Evolutionary conservation across 1,140 invertebrate species (phyloP).

Genomic region (Drosophila ercepeae): DNA sequence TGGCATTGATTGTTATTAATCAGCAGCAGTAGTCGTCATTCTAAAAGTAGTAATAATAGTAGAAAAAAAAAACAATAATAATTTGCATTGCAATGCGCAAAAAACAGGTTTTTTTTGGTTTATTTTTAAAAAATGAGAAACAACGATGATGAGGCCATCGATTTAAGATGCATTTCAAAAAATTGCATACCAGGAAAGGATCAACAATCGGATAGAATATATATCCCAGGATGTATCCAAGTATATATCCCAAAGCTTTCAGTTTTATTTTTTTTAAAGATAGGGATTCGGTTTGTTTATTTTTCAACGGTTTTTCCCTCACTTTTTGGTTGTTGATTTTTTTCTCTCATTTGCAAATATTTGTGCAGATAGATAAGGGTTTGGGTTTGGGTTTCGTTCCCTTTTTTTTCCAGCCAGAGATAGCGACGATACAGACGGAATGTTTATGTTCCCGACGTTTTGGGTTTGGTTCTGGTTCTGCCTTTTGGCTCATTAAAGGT

Average conservation of each 20-base stretch:
- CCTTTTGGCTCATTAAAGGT: no score
- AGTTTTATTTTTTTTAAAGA: slow-evolving; percentile 9
- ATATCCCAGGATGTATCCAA: no score
- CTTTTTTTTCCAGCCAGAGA: slow-evolving; percentile 14
- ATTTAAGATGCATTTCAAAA: neutral
- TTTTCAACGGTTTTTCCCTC: slow-evolving; percentile 24
- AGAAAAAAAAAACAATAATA: slow-evolving; percentile 6
- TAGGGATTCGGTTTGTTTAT: slow-evolving; percentile 6
- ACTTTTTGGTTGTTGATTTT: slow-evolving; percentile 11
- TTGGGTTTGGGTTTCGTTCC: slow-evolving; percentile 14
- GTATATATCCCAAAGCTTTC: no score
- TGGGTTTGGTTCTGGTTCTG: no score
- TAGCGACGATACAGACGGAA: slow-evolving; percentile 8
- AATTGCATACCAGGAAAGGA: neutral
- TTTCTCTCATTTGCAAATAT: slow-evolving; percentile 37
- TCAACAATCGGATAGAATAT: no score
- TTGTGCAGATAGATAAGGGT: neutral
- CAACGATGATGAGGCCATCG: no score
- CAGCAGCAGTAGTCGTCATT: slow-evolving; percentile 7
- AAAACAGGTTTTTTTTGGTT: slow-evolving; percentile 73
- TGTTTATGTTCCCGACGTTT: slow-evolving; percentile 5
- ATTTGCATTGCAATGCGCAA: slow-evolving; percentile 54
- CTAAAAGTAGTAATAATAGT: neutral
- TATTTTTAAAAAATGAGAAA: slow-evolving; percentile 1
- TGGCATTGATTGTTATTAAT: slow-evolving; percentile 76